Evolutionary conservation across 1,140 invertebrate species (phyloP), one percentile per base, ranked within the genome.

Genomic region (Drosophila arizonae): DNA sequence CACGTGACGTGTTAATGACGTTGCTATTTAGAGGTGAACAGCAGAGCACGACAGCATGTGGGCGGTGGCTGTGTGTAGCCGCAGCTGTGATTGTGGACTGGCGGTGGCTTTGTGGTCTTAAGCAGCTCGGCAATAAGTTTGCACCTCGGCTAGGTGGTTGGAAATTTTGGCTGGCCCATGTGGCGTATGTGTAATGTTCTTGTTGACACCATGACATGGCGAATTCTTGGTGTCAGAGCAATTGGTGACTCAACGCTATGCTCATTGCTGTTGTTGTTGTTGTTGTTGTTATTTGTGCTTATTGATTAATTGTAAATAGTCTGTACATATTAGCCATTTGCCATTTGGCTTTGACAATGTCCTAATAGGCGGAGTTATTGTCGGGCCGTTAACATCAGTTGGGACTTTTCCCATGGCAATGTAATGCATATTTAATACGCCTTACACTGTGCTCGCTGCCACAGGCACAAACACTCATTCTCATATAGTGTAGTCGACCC

Each of bases 361-460:
- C 43, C 43, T 48, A 48, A 43, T 75, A 54, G 41, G 55, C 41
- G 60, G 46, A 55, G 36, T 69, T 69, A 73, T 72, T 74, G 36
- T 62, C 58, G 54, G n/a, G 11, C 63, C 55, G 65, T 74, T 81
- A 68, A 72, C 65, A 72, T 56, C 62, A 71, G 48, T 75, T 87
- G 79, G 45, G 76, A 58, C 61, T 45, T 79, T 78, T 76, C 72
- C 67, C 63, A 75, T 58, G 54, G 57, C 57, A 57, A 57, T 65
- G 65, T 73, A 76, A 86, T 86, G 76, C 77, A 86, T 88, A 86
- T 88, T 86, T 79, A 82, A 86, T 86, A 39, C 52, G 61, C 60
- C 58, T 70, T 79, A 64, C 72, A 79, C 67, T 87, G 68, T 41
- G 57, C 71, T 81, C 67, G 68, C 46, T 57, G 52, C 54, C 72